phyloP scores from a whole-genome alignment of 2,888 invertebrate species.

The Platypus cylindrus region DNA sequence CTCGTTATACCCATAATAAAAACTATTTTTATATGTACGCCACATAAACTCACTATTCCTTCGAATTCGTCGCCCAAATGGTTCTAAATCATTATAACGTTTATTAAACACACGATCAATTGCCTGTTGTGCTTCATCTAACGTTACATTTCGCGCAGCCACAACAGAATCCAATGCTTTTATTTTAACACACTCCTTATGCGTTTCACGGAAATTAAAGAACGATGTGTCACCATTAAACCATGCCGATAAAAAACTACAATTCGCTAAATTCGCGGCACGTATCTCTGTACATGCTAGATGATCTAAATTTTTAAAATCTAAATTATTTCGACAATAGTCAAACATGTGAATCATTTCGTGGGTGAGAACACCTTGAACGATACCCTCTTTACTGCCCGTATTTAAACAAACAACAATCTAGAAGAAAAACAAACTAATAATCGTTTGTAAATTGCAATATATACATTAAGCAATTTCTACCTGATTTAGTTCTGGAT shows the following conservation, averaged over 20 bases:
- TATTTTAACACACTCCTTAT: constrained; percentile 77
- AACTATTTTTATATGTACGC: constrained; percentile 62
- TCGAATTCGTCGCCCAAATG: constrained; percentile 52
- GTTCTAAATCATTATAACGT: constrained; percentile 88
- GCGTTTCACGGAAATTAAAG: constrained; percentile 57
- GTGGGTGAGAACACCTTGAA: constrained; percentile 74
- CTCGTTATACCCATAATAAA: constrained; percentile 65
- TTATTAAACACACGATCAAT: constrained; percentile 81
- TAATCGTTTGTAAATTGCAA: no score
- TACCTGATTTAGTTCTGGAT: constrained; percentile 67
- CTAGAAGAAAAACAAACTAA: no score
- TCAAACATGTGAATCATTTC: constrained; percentile 97
- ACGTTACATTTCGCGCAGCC: constrained; percentile 62
- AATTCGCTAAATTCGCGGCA: constrained; percentile 88
- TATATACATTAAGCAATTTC: not conserved
- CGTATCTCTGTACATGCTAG: constrained; percentile 91
- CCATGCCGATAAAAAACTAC: constrained; percentile 74
- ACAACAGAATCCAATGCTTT: constrained; percentile 77
- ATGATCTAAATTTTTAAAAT: constrained; percentile 83
- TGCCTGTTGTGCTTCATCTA: constrained; percentile 56
- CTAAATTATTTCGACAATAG: constrained; percentile 74
- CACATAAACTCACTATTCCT: constrained; percentile 64
- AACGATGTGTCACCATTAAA: constrained; percentile 63
- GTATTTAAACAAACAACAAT: constrained; percentile 87
- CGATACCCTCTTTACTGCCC: constrained; percentile 50